Conservation (phyloP, 1,140 invertebrate genomes). For the Zaprionus tsacasi region DNA sequence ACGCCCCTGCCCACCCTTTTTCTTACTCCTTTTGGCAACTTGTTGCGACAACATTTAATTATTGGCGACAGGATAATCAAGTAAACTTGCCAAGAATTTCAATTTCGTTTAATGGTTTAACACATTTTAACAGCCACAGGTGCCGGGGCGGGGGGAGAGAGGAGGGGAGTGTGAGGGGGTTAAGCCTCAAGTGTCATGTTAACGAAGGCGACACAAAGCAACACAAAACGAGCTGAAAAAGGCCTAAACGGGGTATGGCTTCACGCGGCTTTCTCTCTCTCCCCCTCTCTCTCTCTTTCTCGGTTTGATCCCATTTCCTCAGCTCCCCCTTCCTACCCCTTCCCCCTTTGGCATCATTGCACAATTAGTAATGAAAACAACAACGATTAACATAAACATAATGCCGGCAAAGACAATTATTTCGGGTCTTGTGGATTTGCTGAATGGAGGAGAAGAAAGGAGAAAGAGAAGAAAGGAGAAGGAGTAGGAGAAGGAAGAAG, state of each 20-base stretch:
- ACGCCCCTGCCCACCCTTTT: too few relatives aligned
- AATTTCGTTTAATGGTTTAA: slow-evolving; percentile 80
- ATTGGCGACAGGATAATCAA: slow-evolving; percentile 83
- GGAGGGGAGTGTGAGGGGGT: neutral
- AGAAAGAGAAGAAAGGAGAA: neutral
- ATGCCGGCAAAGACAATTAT: slow-evolving; percentile 74
- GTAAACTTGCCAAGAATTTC: slow-evolving; percentile 82
- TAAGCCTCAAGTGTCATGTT: slow-evolving; percentile 80
- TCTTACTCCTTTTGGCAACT: slow-evolving; percentile 56
- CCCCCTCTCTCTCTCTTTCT: neutral
- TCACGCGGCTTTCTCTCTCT: neutral
- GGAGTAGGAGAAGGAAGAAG: too few relatives aligned
- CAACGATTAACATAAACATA: slow-evolving; percentile 76
- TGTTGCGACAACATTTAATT: slow-evolving; percentile 83
- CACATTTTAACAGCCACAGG: slow-evolving; percentile 61
- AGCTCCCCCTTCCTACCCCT: neutral
- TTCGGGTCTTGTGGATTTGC: slow-evolving; percentile 56
- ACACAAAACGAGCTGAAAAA: slow-evolving; percentile 23
- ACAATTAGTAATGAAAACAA: slow-evolving; percentile 71
- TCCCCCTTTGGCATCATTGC: slow-evolving; percentile 43
- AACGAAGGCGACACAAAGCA: slow-evolving; percentile 56
- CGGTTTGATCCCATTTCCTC: neutral
- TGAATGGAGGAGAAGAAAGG: slow-evolving; percentile 29
- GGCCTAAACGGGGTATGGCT: slow-evolving; percentile 44
- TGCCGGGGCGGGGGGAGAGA: neutral